phyloP scores from a whole-genome alignment of 1,140 invertebrate species.

The Geopemphigus sp. region DNA sequence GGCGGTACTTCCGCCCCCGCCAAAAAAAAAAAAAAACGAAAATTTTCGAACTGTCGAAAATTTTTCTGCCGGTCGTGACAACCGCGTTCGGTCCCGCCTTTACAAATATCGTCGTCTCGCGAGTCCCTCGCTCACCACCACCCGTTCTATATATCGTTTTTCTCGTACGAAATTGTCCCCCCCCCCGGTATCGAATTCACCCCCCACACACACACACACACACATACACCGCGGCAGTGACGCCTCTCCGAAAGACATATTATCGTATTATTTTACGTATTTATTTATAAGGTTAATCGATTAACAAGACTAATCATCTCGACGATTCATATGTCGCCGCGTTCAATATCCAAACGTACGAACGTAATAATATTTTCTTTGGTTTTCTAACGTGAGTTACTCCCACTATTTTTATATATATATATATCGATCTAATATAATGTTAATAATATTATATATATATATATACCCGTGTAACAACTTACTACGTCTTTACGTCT shows the following conservation, averaged over 20 bases:
- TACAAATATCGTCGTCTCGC: too few species aligned
- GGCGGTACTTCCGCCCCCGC: too few species aligned
- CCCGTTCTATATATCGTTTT: too few species aligned
- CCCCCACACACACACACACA: too few species aligned
- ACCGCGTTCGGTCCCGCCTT: too few species aligned
- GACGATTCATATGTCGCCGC: neutral
- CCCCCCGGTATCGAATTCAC: too few species aligned
- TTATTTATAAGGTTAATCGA: constrained; percentile 2
- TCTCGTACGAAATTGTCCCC: too few species aligned
- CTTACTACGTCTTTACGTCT: constrained; percentile 7
- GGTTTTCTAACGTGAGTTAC: too few species aligned
- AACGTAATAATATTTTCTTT: neutral
- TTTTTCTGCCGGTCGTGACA: too few species aligned
- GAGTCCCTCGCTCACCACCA: too few species aligned
- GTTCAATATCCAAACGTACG: neutral
- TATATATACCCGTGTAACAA: neutral
- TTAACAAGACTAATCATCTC: constrained; percentile 49
- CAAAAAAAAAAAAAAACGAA: too few species aligned
- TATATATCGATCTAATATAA: constrained; percentile 19
- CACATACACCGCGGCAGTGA: neutral
- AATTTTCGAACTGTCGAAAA: too few species aligned
- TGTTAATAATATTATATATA: neutral
- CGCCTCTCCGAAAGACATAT: neutral
- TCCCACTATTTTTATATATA: neutral
- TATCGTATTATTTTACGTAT: neutral